Evolutionary conservation across 2,888 invertebrate species (phyloP), one percentile per base, ranked within the genome.

Genomic region (Limenitis camilla): DNA sequence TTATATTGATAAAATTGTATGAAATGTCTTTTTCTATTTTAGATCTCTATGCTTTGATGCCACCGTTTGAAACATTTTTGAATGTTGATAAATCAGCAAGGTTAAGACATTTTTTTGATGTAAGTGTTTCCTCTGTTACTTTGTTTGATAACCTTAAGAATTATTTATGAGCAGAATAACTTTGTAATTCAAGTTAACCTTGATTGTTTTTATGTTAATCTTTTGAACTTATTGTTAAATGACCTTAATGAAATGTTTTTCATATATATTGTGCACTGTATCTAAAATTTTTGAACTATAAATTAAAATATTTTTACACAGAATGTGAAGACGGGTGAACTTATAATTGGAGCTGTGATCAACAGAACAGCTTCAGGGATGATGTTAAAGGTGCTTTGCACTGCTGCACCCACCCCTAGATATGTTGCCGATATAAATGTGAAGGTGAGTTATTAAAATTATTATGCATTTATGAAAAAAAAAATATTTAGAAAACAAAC

Each of bases 391-490:
- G 92, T 97, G 28, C 86, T 97, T 45, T 96, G 96, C 81, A 93
- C 94, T 53, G 93, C 94, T 54, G 93, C 93, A 59, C 93, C 92
- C 48, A 91, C 90, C 61, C 92, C 93, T 41, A 90, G 94, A 76
- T 94, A 94, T 81, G 92, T 96, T 45, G 93, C 94, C 48, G 96
- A 97, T 78, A 91, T 96, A 61, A 93, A 93, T 77, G 92, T 97
- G 53, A 95, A 94, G 91, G 96, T 96, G 87, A 48, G 5, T 71
- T 28, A 9, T 45, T 29, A 29, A 41, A 29, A 5, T 7, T 6
- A n/a, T 7, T n/a, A n/a, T n/a, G n/a, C n/a, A n/a, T n/a, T n/a
- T n/a, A n/a, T n/a, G n/a, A n/a, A n/a, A n/a, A n/a, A n/a, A n/a
- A n/a, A n/a, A n/a, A n/a, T n/a, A n/a, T n/a, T n/a, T n/a, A 31